Evolutionary conservation across 2,888 invertebrate species (phyloP).

Genomic region (Trichopria drosophilae): DNA sequence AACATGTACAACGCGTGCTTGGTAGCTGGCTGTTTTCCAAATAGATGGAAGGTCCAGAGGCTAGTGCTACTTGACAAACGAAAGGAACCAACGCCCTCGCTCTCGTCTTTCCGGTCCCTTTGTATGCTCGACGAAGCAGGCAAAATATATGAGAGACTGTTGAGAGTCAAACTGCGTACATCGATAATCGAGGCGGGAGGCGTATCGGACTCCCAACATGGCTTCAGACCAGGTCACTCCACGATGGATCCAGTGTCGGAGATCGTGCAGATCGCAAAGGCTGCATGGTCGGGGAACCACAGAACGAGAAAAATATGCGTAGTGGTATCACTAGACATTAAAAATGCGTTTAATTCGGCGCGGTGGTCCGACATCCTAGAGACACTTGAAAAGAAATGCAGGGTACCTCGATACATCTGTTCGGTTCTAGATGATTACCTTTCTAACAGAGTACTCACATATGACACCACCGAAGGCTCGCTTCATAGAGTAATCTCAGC

Average conservation of each 20-base stretch:
- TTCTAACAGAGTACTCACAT: neutral
- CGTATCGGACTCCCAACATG: conserved; percentile 28
- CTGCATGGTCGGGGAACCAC: conserved; percentile 18
- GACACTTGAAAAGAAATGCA: neutral
- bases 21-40: no score
- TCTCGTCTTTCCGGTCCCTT: no score
- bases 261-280: conserved; percentile 21
- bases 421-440: neutral
- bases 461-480: neutral
- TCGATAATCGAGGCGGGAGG: conserved; percentile 29
- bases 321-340: conserved; percentile 24
- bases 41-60: no score
- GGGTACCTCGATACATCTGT: neutral
- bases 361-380: no score
- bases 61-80: no score
- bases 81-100: no score
- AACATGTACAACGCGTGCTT: no score
- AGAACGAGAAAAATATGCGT: conserved; percentile 14
- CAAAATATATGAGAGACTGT: no score
- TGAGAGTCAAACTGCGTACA: conserved; percentile 19
- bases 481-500: no score
- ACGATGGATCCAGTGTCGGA: conserved; percentile 26
- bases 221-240: no score
- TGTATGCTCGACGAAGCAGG: no score
- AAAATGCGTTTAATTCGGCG: no score